Conservation (phyloP, 64 coral and sea anemone species). For the Stichodactyla mertensii region DNA sequence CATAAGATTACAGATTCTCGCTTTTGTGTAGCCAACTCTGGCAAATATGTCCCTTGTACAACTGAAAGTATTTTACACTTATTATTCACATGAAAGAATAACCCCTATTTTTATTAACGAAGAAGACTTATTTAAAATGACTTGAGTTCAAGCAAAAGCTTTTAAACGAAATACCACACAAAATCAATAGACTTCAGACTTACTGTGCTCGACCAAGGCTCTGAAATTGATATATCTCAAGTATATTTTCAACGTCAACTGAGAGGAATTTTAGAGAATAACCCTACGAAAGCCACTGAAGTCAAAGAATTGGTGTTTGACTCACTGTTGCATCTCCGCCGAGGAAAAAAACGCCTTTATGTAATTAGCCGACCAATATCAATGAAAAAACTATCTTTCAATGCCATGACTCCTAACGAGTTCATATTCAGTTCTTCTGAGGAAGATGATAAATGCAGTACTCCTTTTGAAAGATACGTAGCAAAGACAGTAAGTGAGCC, state of each 20-base stretch:
- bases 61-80: not conserved
- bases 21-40: no score
- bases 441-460: constrained; percentile 13
- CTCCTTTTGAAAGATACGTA: constrained; percentile 38
- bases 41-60: not conserved
- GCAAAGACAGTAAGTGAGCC: constrained; percentile 2
- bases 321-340: not conserved
- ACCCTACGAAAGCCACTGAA: constrained; percentile 33
- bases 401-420: no score
- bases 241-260: constrained; percentile 31
- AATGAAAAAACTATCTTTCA: no score
- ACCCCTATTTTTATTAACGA: constrained; percentile 13
- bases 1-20: no score
- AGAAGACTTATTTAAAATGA: constrained; percentile 12
- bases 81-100: not conserved
- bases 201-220: constrained; percentile 13
- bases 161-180: constrained; percentile 21
- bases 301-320: constrained; percentile 33
- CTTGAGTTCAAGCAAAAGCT: constrained; percentile 2
- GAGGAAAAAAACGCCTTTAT: not conserved
- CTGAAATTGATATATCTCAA: constrained; percentile 14
- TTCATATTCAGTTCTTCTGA: not conserved
- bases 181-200: constrained; percentile 5
- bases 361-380: no score
- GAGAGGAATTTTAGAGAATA: constrained; percentile 29